These are phyloP conservation scores for Malacosoma neustria DNA, from an alignment of 2,888 invertebrate genomes.

Conservation along the genomic window DNA sequence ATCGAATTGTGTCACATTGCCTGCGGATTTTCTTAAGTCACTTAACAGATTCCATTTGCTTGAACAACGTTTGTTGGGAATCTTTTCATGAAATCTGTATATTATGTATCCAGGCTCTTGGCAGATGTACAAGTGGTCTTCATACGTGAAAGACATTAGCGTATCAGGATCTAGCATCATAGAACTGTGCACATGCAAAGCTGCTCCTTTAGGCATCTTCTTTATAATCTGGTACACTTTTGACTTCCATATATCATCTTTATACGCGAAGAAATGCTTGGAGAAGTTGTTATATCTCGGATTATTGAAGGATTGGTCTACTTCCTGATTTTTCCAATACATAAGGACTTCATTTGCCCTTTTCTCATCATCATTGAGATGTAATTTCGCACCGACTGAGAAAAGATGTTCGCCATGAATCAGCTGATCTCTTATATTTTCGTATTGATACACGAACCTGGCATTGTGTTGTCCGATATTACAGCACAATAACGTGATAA, in stretches of 20 bases:
- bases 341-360: constrained; percentile 74
- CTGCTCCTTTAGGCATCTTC: constrained; percentile 84
- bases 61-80: constrained; percentile 40
- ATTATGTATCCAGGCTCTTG: constrained; percentile 29
- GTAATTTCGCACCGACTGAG: constrained; percentile 64
- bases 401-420: constrained; percentile 51
- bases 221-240: constrained; percentile 79
- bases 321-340: constrained; percentile 69
- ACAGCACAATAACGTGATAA: constrained; percentile 17
- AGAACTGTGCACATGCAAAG: constrained; percentile 80
- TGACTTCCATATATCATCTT: constrained; percentile 74
- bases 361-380: constrained; percentile 58
- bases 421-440: constrained; percentile 24
- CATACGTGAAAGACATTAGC: constrained; percentile 77
- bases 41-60: constrained; percentile 64
- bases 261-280: constrained; percentile 78
- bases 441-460: constrained; percentile 25
- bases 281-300: constrained; percentile 76
- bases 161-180: constrained; percentile 76
- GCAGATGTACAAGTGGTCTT: constrained; percentile 76
- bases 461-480: constrained; percentile 20
- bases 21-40: constrained; percentile 54
- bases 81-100: constrained; percentile 43
- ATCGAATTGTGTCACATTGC: constrained; percentile 65
- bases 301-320: constrained; percentile 56